phyloP scores from a whole-genome alignment of 1,140 invertebrate genomes.

The Thaumatotibia leucotreta region DNA sequence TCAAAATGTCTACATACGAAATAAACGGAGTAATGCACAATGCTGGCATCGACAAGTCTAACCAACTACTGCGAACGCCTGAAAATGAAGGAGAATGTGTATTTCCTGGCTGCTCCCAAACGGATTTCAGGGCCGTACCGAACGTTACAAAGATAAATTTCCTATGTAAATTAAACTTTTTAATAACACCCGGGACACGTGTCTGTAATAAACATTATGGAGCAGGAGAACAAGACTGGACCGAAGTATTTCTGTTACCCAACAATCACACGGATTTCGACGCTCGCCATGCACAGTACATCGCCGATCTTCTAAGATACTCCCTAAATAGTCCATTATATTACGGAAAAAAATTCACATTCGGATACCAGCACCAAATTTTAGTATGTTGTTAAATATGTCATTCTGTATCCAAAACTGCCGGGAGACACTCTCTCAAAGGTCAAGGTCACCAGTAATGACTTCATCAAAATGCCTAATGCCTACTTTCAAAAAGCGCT shows the following conservation, averaged over 20 bases:
- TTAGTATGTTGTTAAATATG: too few species aligned
- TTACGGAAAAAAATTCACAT: too few species aligned
- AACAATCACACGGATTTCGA: neutral
- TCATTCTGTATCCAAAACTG: too few species aligned
- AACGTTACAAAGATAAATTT: neutral
- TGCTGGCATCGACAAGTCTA: neutral
- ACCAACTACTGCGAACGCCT: neutral
- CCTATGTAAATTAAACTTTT: neutral
- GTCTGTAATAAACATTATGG: neutral
- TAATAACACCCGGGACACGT: neutral
- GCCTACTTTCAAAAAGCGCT: too few species aligned
- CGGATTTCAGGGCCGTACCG: neutral
- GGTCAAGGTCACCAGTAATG: too few species aligned
- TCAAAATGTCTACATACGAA: neutral
- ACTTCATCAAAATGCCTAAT: too few species aligned
- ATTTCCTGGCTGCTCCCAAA: neutral
- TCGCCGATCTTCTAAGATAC: neutral
- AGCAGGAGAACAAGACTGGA: neutral
- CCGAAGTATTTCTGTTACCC: neutral
- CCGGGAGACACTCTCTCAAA: too few species aligned
- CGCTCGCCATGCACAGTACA: constrained; percentile 1
- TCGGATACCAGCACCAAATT: too few species aligned
- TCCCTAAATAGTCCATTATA: constrained; percentile 3
- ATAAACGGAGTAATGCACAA: neutral
- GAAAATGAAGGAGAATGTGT: neutral